Evolutionary conservation across 1,140 invertebrate genomes (phyloP), one percentile per base, ranked within the genome.

Genomic region (Chrysomallon squamiferum): DNA sequence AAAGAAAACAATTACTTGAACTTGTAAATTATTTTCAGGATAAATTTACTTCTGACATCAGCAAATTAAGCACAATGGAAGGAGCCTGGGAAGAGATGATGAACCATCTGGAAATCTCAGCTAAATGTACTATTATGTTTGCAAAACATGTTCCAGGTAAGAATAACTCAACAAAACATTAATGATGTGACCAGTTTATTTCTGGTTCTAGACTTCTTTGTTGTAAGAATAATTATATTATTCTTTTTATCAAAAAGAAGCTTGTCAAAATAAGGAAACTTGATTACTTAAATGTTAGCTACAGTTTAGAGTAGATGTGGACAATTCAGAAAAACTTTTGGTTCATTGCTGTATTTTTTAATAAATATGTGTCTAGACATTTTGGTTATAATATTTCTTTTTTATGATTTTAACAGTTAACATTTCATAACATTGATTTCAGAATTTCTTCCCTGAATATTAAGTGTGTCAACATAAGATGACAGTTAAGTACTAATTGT

Each of bases 81-180:
- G 35, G 25, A 6, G 59, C 62, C 33, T 79, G 75, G 75, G 65
- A 73, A 29, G 35, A 45, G 18, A 68, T 72, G 63, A 77, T 79
- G 77, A 58, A 64, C 15, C 68, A 76, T 45, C 74, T 77, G 59
- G 47, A 71, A 18, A 65, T 68, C 33, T 57, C 69, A 62, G 64
- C 75, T 15, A 64, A 72, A 49, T 67, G 64, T 54, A 58, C 66
- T 27, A 65, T 79, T 9, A 66, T 64, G 22, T 79, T 77, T 68
- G 65, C 74, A 9, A 77, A 73, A 57, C 76, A 68, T 59, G 47
- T 76, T 22, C 73, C 73, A 66, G 73, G 76, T 78, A 61, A 32
- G 62, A 59, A 18, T 3, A 38, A 38, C n/a, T n/a, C n/a, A n/a
- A n/a, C 20, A 45, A 18, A 45, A 3, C 43, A 13, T 45, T 20